These are phyloP conservation scores for Chalcosyrphus nemorum DNA, from an alignment of 2,888 invertebrate species.

Conservation along the genomic window DNA sequence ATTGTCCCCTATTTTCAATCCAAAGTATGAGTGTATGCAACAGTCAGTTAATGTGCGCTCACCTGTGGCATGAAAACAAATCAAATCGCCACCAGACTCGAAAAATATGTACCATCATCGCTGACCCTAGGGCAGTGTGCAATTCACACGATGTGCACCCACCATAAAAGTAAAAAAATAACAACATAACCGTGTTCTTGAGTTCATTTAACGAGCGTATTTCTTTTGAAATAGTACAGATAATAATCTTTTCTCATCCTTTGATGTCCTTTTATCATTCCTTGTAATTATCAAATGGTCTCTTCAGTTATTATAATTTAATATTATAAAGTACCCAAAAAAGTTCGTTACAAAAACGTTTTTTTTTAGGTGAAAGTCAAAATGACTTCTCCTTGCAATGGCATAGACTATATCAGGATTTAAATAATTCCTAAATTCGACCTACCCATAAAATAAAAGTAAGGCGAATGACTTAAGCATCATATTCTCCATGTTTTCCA, in stretches of 20 bases:
- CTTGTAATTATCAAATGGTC: not conserved
- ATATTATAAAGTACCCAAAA: not conserved
- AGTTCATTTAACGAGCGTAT: conserved; percentile 8
- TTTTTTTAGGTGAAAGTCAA: not conserved
- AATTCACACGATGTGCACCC: conserved; percentile 67
- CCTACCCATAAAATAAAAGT: conserved; percentile 2
- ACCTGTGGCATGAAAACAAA: conserved; percentile 68
- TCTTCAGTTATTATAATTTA: not conserved
- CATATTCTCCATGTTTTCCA: conserved; percentile 32
- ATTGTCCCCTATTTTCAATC: conserved; percentile 32
- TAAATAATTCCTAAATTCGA: conserved; percentile 5
- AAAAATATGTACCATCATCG: conserved; percentile 42
- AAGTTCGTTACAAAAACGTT: conserved; percentile 67
- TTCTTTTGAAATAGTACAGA: conserved; percentile 30
- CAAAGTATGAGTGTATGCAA: conserved; percentile 47
- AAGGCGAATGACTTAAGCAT: not conserved
- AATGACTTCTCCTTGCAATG: conserved; percentile 8
- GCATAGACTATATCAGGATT: conserved; percentile 6
- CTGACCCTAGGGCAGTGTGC: conserved; percentile 1
- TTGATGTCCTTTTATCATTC: conserved; percentile 36
- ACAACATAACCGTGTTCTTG: conserved; percentile 41
- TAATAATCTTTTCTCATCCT: conserved; percentile 56
- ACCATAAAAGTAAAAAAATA: conserved; percentile 34
- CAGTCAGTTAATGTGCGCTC: conserved; percentile 67
- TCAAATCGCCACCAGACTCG: conserved; percentile 58